These are phyloP conservation scores for Elaphurus davidianus DNA, from an alignment of 2,113 vertebrate genomes.

Conservation along the genomic window DNA sequence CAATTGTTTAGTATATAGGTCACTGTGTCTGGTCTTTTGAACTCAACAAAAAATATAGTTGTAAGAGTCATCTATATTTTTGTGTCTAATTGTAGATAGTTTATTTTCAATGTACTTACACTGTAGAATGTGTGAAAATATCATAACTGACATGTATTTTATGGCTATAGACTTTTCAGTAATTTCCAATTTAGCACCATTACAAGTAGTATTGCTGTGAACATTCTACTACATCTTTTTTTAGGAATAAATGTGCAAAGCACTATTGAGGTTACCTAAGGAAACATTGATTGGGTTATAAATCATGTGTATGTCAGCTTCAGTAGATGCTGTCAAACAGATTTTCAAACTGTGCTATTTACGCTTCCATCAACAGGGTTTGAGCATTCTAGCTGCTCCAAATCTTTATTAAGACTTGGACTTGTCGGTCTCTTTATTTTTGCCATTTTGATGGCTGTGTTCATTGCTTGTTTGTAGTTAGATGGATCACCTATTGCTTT, in stretches of 20 bases:
- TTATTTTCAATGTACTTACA: neutral
- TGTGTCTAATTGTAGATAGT: neutral
- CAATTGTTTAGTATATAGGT: neutral
- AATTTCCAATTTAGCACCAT: neutral
- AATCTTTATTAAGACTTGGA: neutral
- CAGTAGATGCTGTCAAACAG: neutral
- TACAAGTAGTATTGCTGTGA: neutral
- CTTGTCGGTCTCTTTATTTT: neutral
- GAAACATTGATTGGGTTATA: neutral
- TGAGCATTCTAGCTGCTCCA: neutral
- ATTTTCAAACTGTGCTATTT: neutral
- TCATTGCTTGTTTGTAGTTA: neutral
- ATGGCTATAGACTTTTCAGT: neutral
- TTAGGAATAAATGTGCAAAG: neutral
- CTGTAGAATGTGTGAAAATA: neutral
- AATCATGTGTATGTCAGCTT: neutral
- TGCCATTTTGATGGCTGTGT: neutral
- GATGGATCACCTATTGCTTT: neutral
- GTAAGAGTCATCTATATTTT: neutral
- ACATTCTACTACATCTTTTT: neutral
- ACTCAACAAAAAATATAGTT: neutral
- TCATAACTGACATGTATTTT: neutral
- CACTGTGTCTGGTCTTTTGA: neutral
- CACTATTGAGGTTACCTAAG: neutral
- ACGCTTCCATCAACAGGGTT: neutral